phyloP scores from a whole-genome alignment of 1,140 invertebrate species.

The Mizuhopecten yessoensis region DNA sequence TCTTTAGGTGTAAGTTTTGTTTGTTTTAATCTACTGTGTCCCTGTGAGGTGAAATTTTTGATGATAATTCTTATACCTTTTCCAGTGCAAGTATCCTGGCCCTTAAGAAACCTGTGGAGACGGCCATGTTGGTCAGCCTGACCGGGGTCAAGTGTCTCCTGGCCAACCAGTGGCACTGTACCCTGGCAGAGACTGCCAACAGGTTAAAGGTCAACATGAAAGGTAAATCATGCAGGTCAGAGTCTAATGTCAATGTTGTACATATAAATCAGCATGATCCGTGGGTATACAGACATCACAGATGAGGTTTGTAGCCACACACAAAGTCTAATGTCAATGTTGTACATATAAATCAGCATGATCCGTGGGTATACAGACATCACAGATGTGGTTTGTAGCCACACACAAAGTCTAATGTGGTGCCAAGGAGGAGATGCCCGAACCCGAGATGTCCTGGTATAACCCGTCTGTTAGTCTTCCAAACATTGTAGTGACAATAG shows the following conservation, averaged over 20 bases:
- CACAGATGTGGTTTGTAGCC: slow-evolving; percentile 79
- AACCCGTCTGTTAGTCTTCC: slow-evolving; percentile 82
- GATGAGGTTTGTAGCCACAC: slow-evolving; percentile 79
- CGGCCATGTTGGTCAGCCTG: slow-evolving; percentile 79
- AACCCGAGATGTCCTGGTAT: slow-evolving; percentile 70
- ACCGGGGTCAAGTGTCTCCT: slow-evolving; percentile 79
- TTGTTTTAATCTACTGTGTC: too few relatives aligned
- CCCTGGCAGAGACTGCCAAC: slow-evolving; percentile 79
- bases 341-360: slow-evolving; percentile 77
- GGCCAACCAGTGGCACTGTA: slow-evolving; percentile 82
- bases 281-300: slow-evolving; percentile 77
- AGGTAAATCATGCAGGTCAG: slow-evolving; percentile 80
- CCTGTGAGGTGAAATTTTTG: neutral
- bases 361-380: slow-evolving; percentile 76
- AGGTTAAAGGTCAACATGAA: slow-evolving; percentile 79
- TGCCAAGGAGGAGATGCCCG: slow-evolving; percentile 59
- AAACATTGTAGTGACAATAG: slow-evolving; percentile 78
- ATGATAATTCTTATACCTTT: slow-evolving; percentile 53
- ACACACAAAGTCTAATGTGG: slow-evolving; percentile 64
- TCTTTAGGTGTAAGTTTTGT: neutral
- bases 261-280: slow-evolving; percentile 78
- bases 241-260: neutral
- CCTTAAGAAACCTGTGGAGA: slow-evolving; percentile 81
- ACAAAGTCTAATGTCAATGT: slow-evolving; percentile 48
- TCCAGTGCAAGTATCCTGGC: slow-evolving; percentile 72